Base-by-base conservation (phyloP, 53 echinoderm and acorn worm species). In the Luidia sarsii region DNA sequence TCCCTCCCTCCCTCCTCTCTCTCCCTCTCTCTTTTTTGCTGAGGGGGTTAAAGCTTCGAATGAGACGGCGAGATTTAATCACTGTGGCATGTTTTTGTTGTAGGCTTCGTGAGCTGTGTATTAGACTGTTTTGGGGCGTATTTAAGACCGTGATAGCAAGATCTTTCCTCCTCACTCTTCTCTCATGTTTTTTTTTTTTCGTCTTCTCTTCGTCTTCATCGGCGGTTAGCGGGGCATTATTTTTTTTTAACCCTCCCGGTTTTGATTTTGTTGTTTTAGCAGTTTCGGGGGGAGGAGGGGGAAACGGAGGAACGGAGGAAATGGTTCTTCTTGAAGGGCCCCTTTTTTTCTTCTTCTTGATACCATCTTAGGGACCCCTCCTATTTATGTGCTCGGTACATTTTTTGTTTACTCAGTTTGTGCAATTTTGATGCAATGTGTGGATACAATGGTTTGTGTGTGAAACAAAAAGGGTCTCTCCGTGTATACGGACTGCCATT, bases 121-220 rank as follows among this genome's bases (percentile, higher is more conserved):
- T 72, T 72, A 72, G 16, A 56, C 38, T 23, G 72, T 72, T 72
- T 37, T 54, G 56, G 55, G 72, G 72, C 63, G 36, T 53, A 72
- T 56, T 72, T 22, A 72, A 36, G 54, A 35, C 71, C 52, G 55
- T 33, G 56, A 72, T 72, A 36, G 50, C 39, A 32, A 36, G 56
- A 35, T 50, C 55, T 33, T 20, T n/a, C n/a, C n/a, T n/a, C n/a
- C n/a, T n/a, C n/a, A n/a, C n/a, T n/a, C 6, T 41, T 41, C 11
- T 41, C 11, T 7, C 11, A 7, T 71, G 34, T 51, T 71, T 71
- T 33, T 56, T 56, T 23, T 56, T 72, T 28, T 65, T 32, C 35
- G 63, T 21, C 14, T 21, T 24, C 23, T 33, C 33, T 54, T 72
- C 38, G 8, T 37, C 56, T 35, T 38, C 34, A 35, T n/a, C n/a